phyloP scores from a whole-genome alignment of 2,797 vertebrate species.

The Acrossocheilus wenchowensis region DNA sequence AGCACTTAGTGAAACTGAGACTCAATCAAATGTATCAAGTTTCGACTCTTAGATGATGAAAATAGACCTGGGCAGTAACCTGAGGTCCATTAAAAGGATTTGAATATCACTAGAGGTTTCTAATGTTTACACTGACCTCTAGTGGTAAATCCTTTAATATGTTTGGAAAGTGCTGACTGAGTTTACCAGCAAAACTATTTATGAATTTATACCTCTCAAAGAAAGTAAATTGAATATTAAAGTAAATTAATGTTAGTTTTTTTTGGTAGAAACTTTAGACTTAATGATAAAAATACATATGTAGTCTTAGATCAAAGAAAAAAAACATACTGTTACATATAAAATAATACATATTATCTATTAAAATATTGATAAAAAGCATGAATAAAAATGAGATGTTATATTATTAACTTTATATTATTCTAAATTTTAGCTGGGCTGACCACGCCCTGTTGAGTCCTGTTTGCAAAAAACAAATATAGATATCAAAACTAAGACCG shows the following conservation, averaged over 20 bases:
- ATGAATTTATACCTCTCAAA: neutral
- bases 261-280: neutral
- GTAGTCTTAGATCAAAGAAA: neutral
- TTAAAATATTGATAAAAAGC: neutral
- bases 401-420: neutral
- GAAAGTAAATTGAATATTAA: neutral
- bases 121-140: slow-evolving; percentile 40
- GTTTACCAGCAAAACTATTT: neutral
- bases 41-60: slow-evolving; percentile 30
- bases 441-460: neutral
- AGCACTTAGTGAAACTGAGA: slow-evolving; percentile 32
- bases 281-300: neutral
- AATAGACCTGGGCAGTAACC: slow-evolving; percentile 27
- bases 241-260: neutral
- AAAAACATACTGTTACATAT: neutral
- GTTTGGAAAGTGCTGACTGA: neutral
- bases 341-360: neutral
- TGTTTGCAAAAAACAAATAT: neutral
- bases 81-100: slow-evolving; percentile 20
- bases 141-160: neutral
- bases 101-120: neutral
- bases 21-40: slow-evolving; percentile 29
- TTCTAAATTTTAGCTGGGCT: neutral
- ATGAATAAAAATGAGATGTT: neutral
- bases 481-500: neutral